These are phyloP conservation scores for Bradypodion ventrale DNA, from an alignment of 2,797 vertebrate genomes.

Conservation along the genomic window DNA sequence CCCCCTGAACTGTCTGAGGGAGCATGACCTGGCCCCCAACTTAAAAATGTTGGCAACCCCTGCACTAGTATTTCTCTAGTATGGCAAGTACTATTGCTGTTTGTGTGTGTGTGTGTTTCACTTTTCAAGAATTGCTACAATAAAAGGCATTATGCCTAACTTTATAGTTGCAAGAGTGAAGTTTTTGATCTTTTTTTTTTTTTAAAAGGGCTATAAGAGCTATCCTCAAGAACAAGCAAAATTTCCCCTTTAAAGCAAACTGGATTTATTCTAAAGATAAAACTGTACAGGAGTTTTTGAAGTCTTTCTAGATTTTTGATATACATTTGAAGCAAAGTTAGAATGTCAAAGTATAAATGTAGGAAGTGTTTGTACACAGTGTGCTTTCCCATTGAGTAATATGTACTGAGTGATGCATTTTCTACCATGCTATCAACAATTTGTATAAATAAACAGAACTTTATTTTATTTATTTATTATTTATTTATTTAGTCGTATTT, in stretches of 20 bases:
- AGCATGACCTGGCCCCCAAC: no score
- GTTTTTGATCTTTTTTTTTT: constrained; percentile 33
- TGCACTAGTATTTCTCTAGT: constrained; percentile 44
- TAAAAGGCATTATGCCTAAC: constrained; percentile 55
- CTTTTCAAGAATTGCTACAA: neutral
- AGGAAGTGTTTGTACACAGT: neutral
- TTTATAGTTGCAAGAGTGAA: constrained; percentile 8
- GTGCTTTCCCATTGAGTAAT: neutral
- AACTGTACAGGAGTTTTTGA: neutral
- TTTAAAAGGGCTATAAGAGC: constrained; percentile 37
- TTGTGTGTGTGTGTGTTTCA: constrained; percentile 54
- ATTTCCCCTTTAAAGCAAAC: neutral
- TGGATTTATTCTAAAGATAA: neutral
- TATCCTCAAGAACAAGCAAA: constrained; percentile 43
- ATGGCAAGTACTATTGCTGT: constrained; percentile 51
- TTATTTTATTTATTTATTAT: no score
- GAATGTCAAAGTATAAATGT: neutral
- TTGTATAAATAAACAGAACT: no score
- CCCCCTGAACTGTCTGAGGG: no score
- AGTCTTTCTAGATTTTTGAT: neutral
- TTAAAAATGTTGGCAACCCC: no score
- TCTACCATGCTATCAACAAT: no score
- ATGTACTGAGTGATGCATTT: no score
- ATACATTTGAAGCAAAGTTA: neutral
- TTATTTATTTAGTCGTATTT: no score